Evolutionary conservation across 2,888 invertebrate species (phyloP).

Genomic region (Scaeva pyrastri): DNA sequence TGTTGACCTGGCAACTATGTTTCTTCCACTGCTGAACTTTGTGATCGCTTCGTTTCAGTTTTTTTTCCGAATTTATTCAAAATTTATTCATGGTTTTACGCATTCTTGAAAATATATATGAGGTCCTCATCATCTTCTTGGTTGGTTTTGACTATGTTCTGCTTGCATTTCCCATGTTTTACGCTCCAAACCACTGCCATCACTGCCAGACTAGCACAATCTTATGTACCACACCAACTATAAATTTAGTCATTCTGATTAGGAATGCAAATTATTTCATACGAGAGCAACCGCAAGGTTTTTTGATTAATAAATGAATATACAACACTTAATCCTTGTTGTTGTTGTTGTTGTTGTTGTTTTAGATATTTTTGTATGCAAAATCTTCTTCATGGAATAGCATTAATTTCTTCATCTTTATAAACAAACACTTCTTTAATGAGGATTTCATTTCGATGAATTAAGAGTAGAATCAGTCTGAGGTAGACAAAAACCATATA

Average conservation of each 20-base stretch:
- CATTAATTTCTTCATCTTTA: conserved; percentile 35
- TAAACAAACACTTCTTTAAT: conserved; percentile 3
- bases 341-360: not conserved
- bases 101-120: conserved; percentile 14
- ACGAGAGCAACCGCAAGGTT: not conserved
- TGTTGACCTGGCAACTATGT: not conserved
- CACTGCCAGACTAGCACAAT: not conserved
- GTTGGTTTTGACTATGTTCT: conserved; percentile 9
- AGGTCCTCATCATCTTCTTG: not conserved
- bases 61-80: not conserved
- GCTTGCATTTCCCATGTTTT: conserved; percentile 1
- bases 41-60: too few species aligned
- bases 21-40: not conserved
- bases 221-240: not conserved
- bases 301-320: conserved; percentile 21
- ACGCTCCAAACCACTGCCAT: not conserved
- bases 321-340: conserved; percentile 2
- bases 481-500: not conserved
- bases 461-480: conserved; percentile 1
- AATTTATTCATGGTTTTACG: conserved; percentile 37
- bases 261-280: conserved; percentile 35
- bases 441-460: conserved; percentile 8
- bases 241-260: conserved; percentile 4
- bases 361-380: not conserved
- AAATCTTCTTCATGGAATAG: conserved; percentile 2